These are phyloP conservation scores for Thunnus thynnus DNA, from an alignment of 2,113 vertebrate species.

Conservation along the genomic window DNA sequence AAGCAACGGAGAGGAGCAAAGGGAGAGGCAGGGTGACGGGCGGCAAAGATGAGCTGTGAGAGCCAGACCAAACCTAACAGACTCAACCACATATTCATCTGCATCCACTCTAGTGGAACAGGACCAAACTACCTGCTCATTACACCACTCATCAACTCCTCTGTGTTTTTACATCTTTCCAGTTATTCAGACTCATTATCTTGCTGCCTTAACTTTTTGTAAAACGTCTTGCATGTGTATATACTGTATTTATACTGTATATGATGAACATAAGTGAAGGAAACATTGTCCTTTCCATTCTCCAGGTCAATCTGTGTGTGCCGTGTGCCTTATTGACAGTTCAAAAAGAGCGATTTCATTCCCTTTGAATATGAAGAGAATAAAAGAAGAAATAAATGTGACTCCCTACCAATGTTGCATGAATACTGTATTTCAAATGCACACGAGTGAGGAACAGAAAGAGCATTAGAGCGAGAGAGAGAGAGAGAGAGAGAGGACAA, in stretches of 20 bases:
- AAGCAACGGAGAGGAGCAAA: conserved; percentile 71
- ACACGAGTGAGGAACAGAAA: conserved; percentile 11
- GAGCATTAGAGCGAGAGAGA: background rate
- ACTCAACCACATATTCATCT: conserved; percentile 34
- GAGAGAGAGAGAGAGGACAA: conserved; percentile 7
- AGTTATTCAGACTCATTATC: conserved; percentile 12
- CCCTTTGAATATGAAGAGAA: conserved; percentile 34
- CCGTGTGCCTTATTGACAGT: conserved; percentile 5
- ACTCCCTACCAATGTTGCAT: background rate
- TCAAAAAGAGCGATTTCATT: background rate
- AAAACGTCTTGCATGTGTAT: conserved; percentile 39
- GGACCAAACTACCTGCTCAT: background rate
- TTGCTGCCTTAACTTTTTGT: conserved; percentile 16
- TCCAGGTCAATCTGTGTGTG: conserved; percentile 10
- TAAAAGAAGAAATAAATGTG: conserved; percentile 48
- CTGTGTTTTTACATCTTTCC: background rate
- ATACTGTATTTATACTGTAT: conserved; percentile 61
- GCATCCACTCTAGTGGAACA: background rate
- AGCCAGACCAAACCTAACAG: conserved; percentile 21
- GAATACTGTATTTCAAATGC: background rate
- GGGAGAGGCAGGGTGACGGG: conserved; percentile 74
- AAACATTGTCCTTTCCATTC: conserved; percentile 16
- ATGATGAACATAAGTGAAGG: conserved; percentile 40
- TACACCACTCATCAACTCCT: conserved; percentile 11
- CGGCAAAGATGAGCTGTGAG: conserved; percentile 83